phyloP scores from a whole-genome alignment of 2,888 invertebrate species.

The Apocheima hispidaria region DNA sequence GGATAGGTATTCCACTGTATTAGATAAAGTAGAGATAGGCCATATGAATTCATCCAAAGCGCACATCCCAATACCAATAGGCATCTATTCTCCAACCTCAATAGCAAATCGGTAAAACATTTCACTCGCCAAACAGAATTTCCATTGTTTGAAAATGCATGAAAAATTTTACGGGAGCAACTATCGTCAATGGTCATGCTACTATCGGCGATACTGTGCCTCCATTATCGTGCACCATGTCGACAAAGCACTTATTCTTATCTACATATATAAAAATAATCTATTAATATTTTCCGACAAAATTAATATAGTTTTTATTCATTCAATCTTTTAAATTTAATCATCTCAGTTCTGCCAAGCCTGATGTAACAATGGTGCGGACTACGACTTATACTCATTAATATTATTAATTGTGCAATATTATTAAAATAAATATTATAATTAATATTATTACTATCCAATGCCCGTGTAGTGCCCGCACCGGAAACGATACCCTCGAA shows the following conservation, averaged over 20 bases:
- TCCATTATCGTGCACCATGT: constrained; percentile 15
- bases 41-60: not conserved
- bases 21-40: too few species aligned
- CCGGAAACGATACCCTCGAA: too few species aligned
- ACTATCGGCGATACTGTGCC: constrained; percentile 33
- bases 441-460: too few species aligned
- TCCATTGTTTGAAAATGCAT: constrained; percentile 47
- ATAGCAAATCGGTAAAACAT: constrained; percentile 46
- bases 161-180: constrained; percentile 42
- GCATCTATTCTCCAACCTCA: constrained; percentile 34
- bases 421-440: too few species aligned
- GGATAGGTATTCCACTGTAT: too few species aligned
- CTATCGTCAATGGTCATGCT: constrained; percentile 50
- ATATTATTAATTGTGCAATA: too few species aligned
- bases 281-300: not conserved
- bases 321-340: too few species aligned
- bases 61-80: not conserved
- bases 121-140: constrained; percentile 37
- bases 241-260: constrained; percentile 21
- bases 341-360: too few species aligned
- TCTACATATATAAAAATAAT: constrained; percentile 1
- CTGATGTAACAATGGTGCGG: too few species aligned
- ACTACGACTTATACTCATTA: too few species aligned
- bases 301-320: too few species aligned
- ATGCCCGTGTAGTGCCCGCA: too few species aligned